Conservation (phyloP, 2,888 invertebrate genomes). For the Napeogenes sylphis region DNA sequence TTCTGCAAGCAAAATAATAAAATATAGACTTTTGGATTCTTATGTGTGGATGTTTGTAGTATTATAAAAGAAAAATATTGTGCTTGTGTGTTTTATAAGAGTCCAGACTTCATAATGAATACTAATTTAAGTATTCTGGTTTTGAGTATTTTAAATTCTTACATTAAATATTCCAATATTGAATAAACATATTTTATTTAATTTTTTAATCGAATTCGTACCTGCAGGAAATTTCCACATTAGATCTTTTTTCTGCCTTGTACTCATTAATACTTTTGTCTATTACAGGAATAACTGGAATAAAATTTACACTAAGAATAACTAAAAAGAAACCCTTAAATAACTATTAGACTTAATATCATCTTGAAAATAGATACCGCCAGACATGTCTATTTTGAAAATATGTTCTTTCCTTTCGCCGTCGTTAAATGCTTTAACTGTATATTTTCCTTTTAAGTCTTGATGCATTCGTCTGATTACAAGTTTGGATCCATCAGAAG, state of each 20-base stretch:
- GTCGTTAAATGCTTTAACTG: constrained; percentile 41
- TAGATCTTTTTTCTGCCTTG: constrained; percentile 29
- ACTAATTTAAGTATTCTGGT: too few species aligned
- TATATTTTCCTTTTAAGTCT: constrained; percentile 35
- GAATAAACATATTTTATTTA: neutral
- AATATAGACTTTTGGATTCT: neutral
- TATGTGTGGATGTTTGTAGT: neutral
- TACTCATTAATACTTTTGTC: constrained; percentile 31
- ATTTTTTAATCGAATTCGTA: constrained; percentile 21
- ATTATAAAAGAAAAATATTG: too few species aligned
- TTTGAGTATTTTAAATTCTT: too few species aligned
- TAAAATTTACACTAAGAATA: too few species aligned
- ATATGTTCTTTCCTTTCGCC: constrained; percentile 27
- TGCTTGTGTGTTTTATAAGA: too few species aligned
- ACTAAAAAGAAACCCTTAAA: too few species aligned
- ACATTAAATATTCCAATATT: too few species aligned
- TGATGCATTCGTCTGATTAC: constrained; percentile 41
- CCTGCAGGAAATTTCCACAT: constrained; percentile 41
- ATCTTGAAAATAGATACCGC: constrained; percentile 33
- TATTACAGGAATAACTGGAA: constrained; percentile 44
- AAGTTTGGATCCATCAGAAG: constrained; percentile 37
- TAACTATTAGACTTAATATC: neutral
- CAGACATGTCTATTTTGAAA: constrained; percentile 39
- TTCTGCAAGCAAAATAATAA: constrained; percentile 20
- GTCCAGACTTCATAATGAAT: too few species aligned